Percentiles rank a stretch among this genome's conserved stretches.
phyloP scores from a whole-genome alignment of 2,113 vertebrate species.

The Mola mola region DNA sequence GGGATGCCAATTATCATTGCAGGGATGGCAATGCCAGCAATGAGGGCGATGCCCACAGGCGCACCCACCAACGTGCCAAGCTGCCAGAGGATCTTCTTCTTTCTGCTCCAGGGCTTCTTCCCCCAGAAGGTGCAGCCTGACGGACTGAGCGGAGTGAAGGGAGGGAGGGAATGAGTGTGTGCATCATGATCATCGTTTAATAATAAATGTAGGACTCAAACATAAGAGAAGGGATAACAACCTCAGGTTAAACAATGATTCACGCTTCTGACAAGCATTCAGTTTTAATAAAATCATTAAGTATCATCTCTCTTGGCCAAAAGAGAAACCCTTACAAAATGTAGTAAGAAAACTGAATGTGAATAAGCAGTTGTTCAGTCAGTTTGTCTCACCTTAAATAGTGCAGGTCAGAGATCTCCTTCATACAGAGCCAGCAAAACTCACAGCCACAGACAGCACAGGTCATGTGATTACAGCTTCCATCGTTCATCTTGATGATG shows the following conservation, averaged over 20 bases:
- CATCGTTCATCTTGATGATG: constrained; percentile 99
- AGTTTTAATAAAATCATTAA: too few species aligned
- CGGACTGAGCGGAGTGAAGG: constrained; percentile 79
- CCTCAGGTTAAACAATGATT: too few species aligned
- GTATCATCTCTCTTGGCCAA: too few species aligned
- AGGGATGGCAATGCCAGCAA: constrained; percentile 97
- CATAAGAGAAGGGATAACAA: too few species aligned
- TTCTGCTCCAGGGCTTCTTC: constrained; percentile 99
- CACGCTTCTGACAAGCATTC: too few species aligned
- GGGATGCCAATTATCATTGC: constrained; percentile 99
- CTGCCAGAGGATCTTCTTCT: constrained; percentile 99
- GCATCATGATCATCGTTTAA: too few species aligned
- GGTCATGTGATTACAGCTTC: constrained; percentile 99
- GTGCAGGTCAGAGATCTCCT: constrained; percentile 99
- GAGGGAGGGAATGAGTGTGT: too few species aligned
- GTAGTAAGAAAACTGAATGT: too few species aligned
- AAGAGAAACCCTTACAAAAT: too few species aligned
- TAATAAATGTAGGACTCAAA: too few species aligned
- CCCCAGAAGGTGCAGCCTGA: constrained; percentile 99
- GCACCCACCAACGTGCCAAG: constrained; percentile 97
- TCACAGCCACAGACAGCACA: constrained; percentile 98
- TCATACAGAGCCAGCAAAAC: constrained; percentile 99
- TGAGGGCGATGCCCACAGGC: constrained; percentile 97
- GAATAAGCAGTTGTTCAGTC: background rate
- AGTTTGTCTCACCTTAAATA: constrained; percentile 89